Percentiles rank a stretch among this genome's conserved stretches.
Evolutionary conservation across 2,113 vertebrate genomes (phyloP).

Genomic region (Ifrita kowaldi): DNA sequence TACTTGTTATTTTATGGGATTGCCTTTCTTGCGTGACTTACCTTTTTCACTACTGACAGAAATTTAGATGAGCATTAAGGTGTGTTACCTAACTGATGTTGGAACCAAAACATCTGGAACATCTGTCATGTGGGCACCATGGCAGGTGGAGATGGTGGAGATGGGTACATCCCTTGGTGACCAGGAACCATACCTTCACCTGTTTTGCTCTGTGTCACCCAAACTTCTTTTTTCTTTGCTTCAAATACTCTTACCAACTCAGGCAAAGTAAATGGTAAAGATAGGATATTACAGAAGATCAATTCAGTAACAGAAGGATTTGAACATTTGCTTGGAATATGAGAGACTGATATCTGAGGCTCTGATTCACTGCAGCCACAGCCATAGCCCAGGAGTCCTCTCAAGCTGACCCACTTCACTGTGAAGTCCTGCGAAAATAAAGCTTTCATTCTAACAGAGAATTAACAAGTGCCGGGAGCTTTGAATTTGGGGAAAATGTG

Average conservation of each 20-base stretch:
- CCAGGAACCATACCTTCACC: neutral
- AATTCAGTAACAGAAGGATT: neutral
- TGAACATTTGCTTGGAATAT: neutral
- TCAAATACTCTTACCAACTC: neutral
- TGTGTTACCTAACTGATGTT: neutral
- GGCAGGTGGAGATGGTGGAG: too few species aligned
- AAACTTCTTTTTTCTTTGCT: neutral
- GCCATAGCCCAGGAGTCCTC: neutral
- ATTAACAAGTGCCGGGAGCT: neutral
- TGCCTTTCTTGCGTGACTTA: neutral
- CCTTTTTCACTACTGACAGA: neutral
- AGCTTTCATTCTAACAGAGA: neutral
- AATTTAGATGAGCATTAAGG: neutral
- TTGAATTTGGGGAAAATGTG: neutral
- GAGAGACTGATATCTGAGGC: neutral
- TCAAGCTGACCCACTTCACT: neutral
- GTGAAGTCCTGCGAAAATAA: neutral
- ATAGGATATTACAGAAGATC: neutral
- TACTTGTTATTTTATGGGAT: neutral
- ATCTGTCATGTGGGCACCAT: rapidly evolving
- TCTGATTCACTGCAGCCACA: neutral
- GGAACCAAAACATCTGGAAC: neutral
- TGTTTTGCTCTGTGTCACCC: neutral
- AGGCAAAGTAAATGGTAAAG: neutral
- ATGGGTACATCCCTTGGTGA: rapidly evolving